Base-by-base conservation (phyloP, 2,113 vertebrate species). In the Pteropus alecto region DNA sequence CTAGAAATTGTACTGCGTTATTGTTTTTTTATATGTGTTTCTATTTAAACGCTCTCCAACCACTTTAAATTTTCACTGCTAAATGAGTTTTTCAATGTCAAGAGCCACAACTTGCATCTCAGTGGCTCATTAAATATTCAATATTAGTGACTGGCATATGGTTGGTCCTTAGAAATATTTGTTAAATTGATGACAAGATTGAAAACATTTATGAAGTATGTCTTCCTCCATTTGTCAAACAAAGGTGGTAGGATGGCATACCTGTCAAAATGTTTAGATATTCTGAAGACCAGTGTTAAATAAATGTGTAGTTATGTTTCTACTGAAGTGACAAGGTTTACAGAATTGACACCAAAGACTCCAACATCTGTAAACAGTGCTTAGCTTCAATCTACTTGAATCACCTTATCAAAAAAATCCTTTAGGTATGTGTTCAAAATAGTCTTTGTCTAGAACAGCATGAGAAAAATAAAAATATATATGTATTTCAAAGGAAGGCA, bases 231-330 rank as follows among this genome's bases (percentile, higher is more conserved):
- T 89, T 95, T 83, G 71, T 63, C 56, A 95, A 76, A 79, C 48
- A 92, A 38, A 90, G 6, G 56, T 82, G 26, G 33, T 70, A 56
- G 41, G 67, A 70, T 65, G 24, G 86, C 79, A 60, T 81, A 87
- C 46, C 54, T 95, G 87, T 84, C 87, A 97, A 87, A 95, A 56
- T 14, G 56, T 74, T 93, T 93, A 94, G 68, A 90, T 79, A 28
- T 46, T 73, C 51, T 58, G 30, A 92, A 95, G 51, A 71, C 78
- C 13, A 19, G 11, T 58, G 35, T 90, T 77, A 73, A 33, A 13
- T 84, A 93, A 90, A 92, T 68, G 60, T 33, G 46, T 84, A 38
- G 33, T 76, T 79, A 8, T 76, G 58, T 76, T 84, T 87, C 63
- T 78, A 85, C 7, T 24, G 33, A 83, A 90, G 51, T 82, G 67